Evolutionary conservation across 2,888 invertebrate genomes (phyloP).

Genomic region (Tiliacea aurago): DNA sequence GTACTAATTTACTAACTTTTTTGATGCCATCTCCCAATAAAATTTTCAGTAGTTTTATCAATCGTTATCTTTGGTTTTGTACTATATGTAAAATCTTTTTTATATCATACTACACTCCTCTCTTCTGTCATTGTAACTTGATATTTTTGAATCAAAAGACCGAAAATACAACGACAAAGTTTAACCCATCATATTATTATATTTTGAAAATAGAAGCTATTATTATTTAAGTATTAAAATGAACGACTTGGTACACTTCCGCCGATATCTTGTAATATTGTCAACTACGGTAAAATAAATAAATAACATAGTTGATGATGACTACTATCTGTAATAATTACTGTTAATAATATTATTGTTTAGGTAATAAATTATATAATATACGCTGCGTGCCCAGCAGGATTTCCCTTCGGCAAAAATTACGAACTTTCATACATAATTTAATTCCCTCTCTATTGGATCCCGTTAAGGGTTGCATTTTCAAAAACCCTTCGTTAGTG

Average conservation of each 20-base stretch:
- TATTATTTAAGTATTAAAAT: neutral
- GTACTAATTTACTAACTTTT: neutral
- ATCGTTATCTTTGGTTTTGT: slow-evolving; percentile 1
- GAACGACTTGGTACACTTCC: neutral
- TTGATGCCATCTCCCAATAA: slow-evolving; percentile 5
- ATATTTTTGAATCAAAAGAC: neutral
- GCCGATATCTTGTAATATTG: neutral
- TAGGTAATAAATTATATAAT: neutral
- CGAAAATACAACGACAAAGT: neutral
- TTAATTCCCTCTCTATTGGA: neutral
- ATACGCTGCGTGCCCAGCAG: neutral
- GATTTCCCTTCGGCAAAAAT: neutral
- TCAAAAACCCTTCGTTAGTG: neutral
- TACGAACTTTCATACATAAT: neutral
- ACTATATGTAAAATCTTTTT: neutral
- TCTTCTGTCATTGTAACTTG: neutral
- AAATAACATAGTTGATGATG: neutral
- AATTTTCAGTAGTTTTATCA: slow-evolving; percentile 2
- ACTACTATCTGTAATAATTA: neutral
- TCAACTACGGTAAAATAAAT: neutral
- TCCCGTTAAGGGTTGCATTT: neutral
- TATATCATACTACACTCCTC: neutral
- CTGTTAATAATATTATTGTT: neutral
- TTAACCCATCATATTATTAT: neutral
- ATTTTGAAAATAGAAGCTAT: neutral